phyloP scores from a whole-genome alignment of 2,113 vertebrate genomes.

The Rhagologus leucostigma region DNA sequence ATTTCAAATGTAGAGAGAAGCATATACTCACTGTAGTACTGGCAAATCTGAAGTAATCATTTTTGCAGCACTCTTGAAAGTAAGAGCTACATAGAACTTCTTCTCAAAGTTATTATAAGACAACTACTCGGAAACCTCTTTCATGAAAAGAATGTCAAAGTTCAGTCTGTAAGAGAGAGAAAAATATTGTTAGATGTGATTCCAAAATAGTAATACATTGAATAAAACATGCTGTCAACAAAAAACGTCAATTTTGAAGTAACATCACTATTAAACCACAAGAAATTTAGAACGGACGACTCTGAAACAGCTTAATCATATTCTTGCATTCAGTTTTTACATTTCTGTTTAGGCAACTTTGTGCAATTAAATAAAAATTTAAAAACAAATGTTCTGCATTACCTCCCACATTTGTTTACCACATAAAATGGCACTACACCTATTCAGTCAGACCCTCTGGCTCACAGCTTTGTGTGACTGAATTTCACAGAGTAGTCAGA shows the following conservation, averaged over 20 bases:
- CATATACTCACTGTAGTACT: conserved; percentile 88
- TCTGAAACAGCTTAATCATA: not conserved
- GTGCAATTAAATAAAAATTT: not conserved
- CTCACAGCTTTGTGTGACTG: not conserved
- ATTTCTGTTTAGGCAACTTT: not conserved
- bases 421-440: not conserved
- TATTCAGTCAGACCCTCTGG: not conserved
- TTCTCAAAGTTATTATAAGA: conserved; percentile 42
- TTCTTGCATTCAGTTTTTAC: not conserved
- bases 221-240: not conserved
- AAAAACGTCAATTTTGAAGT: not conserved
- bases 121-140: conserved; percentile 38
- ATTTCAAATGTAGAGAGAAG: not conserved
- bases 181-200: not conserved
- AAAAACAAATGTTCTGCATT: not conserved
- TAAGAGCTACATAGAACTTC: conserved; percentile 66
- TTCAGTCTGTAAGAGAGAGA: conserved; percentile 37
- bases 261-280: not conserved
- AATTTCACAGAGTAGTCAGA: not conserved
- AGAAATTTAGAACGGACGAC: not conserved
- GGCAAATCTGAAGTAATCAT: conserved; percentile 98
- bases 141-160: conserved; percentile 57
- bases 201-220: not conserved
- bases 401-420: not conserved
- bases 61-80: conserved; percentile 67